Conservation (phyloP, 2,113 vertebrate species). For the Baryphthengus martii region DNA sequence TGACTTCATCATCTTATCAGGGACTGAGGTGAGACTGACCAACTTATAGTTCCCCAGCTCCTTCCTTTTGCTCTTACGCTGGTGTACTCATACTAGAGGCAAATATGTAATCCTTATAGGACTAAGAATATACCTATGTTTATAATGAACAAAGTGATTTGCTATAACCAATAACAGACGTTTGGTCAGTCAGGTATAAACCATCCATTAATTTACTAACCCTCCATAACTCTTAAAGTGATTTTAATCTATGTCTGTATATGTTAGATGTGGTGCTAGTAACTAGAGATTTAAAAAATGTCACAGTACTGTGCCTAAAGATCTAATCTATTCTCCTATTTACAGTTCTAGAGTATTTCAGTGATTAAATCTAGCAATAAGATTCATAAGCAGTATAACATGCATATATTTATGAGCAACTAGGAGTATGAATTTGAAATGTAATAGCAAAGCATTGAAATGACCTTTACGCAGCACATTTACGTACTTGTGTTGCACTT, state of each 20-base stretch:
- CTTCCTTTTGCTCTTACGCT: not conserved
- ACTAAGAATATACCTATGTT: not conserved
- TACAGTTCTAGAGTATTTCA: not conserved
- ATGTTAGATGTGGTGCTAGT: not conserved
- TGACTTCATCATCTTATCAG: accelerated
- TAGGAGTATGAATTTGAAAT: not conserved
- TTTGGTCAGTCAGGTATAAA: not conserved
- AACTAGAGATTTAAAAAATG: not conserved
- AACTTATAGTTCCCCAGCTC: not conserved
- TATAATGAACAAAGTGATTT: not conserved
- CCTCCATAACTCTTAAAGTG: not conserved
- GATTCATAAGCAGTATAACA: not conserved
- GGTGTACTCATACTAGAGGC: not conserved
- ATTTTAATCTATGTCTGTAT: not conserved
- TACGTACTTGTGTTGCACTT: not conserved
- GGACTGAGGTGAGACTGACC: not conserved
- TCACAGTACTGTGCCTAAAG: not conserved
- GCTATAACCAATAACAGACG: not conserved
- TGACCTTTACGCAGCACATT: not conserved
- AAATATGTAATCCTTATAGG: not conserved
- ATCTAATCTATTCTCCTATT: not conserved
- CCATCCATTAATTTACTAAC: not conserved
- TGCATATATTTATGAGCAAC: not conserved
- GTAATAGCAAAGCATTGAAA: not conserved
- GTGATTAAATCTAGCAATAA: not conserved